phyloP scores from a whole-genome alignment of 1,140 invertebrate genomes.

The Scaptomyza montana region DNA sequence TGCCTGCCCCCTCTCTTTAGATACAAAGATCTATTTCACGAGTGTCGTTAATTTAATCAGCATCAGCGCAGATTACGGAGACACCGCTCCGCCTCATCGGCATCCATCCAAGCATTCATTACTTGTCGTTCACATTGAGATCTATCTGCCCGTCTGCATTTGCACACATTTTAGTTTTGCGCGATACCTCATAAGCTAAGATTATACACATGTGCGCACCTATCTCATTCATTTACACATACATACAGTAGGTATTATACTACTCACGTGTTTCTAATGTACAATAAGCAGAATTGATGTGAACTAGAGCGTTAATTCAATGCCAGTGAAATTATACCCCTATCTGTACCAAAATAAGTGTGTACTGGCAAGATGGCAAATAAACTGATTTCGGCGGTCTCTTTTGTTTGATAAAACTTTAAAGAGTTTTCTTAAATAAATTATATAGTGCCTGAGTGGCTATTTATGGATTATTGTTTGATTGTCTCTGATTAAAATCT shows the following conservation, averaged over 20 bases:
- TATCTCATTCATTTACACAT: background rate
- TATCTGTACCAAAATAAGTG: background rate
- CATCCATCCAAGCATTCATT: slow-evolving; percentile 19
- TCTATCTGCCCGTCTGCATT: slow-evolving; percentile 2
- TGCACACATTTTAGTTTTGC: slow-evolving; percentile 16
- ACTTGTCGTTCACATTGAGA: slow-evolving; percentile 9
- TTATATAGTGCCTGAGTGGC: slow-evolving; percentile 4
- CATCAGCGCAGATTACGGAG: slow-evolving; percentile 49
- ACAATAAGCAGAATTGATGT: slow-evolving; percentile 12
- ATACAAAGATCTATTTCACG: slow-evolving; percentile 35
- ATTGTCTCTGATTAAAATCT: slow-evolving; percentile 10
- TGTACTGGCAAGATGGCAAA: slow-evolving; percentile 8
- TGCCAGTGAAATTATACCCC: slow-evolving; percentile 33
- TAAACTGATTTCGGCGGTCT: slow-evolving; percentile 39
- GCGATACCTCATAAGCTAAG: slow-evolving; percentile 28
- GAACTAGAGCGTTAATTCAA: slow-evolving; percentile 27
- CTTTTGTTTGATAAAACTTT: slow-evolving; percentile 49
- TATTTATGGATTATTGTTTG: slow-evolving; percentile 19
- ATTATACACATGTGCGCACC: slow-evolving; percentile 3
- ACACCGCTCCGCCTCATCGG: slow-evolving; percentile 44
- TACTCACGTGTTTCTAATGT: slow-evolving; percentile 22
- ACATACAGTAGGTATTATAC: background rate
- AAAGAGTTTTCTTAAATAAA: slow-evolving; percentile 13
- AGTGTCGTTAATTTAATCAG: slow-evolving; percentile 69
- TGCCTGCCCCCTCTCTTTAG: slow-evolving; percentile 33